Base-by-base conservation (phyloP, 2,113 vertebrate species). In the Ceyx melanurus region DNA sequence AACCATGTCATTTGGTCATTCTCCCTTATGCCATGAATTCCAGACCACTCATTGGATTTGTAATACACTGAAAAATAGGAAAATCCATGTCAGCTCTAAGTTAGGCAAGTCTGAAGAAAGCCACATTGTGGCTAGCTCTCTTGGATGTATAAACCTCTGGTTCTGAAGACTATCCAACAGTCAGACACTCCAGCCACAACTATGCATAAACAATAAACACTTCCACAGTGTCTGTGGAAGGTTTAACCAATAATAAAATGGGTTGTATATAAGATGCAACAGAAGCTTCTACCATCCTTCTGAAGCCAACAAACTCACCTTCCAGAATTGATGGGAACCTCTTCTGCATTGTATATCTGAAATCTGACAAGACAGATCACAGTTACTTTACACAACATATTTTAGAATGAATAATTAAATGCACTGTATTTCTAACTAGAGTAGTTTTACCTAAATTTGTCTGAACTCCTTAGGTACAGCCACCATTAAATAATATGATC, bases 11-110 rank as follows among this genome's bases (percentile, higher is more conserved):
- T 82, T 26, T 92, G 96, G 95, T 99, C 98, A n/a, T 89, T 73
- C 84, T 98, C 95, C 80, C 98, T 97, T 94, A 98, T 94, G 62
- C 98, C 98, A 17, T 98, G 93, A 46, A 98, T 85, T 56, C 99
- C 99, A 72, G 98, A 96, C 97, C 97, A 97, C 95, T 99, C 99
- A 35, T 98, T 98, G 93, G 98, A 98, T 98, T 98, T 97, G 97
- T 99, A 99, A 96, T 99, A 99, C 96, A 97, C 99, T 99, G 93
- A 95, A 97, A 97, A 92, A 97, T 2, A 92, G 93, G 80, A 95
- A 78, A 45, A 91, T 51, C 43, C 23, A 1, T 9, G 42, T 94
- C n/a, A 89, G 31, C 46, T 85, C 4, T 62, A 68, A 75, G 43
- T 81, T 28, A 40, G n/a, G 18, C 15, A 3, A 28, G 28, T 9